Base-by-base conservation (phyloP, 2,113 vertebrate species). In the Brevimyrus niger region DNA sequence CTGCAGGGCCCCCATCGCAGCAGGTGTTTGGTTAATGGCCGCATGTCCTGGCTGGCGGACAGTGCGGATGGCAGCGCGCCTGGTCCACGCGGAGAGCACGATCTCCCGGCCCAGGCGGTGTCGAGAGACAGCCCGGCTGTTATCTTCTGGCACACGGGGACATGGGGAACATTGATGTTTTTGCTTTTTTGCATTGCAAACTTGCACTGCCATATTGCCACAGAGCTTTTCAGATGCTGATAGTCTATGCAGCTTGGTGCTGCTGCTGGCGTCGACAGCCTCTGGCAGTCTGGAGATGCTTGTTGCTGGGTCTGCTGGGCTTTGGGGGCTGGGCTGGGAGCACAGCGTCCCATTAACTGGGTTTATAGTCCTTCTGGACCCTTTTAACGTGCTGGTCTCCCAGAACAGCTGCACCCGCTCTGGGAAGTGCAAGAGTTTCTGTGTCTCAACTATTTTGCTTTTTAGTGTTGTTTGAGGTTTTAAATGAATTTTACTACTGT, bases 31-130 rank as follows among this genome's bases (percentile, higher is more conserved):
- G 47, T 19, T 51, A 58, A 50, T 13, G 88, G 90, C 89, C 90
- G 82, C 91, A 89, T 89, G 93, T 93, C 92, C 93, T 82, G 89
- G 89, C 91, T 92, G 92, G 94, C 69, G 90, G 87, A 93, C 89
- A 91, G 93, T 91, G 92, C 93, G 89, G 58, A 93, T 94, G 94
- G 92, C 92, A 15, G 31, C 23, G 47, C 89, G 92, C 93, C 94
- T 92, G 91, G 90, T 87, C 89, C 90, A 87, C 21, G 15, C 55
- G 27, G 86, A 93, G 90, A 93, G 86, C 87, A 90, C 86, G 11
- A 89, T 58, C 88, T 82, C 65, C 21, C 94, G 93, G 93, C 92
- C 94, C 92, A 38, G 83, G 88, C 73, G 90, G 90, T 58, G 91
- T 92, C 91, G 93, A 85, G 92, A 92, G 90, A 91, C 93, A 93